Evolutionary conservation across 2,888 invertebrate species (phyloP).

Genomic region (Himalopsyche japonica): DNA sequence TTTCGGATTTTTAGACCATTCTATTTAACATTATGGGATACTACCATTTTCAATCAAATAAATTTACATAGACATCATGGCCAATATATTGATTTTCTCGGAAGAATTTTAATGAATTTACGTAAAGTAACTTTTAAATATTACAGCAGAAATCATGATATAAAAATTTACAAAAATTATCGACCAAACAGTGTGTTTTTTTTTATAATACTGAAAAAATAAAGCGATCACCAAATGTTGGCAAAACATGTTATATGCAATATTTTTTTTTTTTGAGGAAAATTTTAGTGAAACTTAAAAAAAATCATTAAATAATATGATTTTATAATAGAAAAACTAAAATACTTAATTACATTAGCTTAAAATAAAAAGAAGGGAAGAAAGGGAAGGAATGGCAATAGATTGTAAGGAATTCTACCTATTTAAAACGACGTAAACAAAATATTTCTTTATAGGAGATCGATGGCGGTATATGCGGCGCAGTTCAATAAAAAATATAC

Average conservation of each 20-base stretch:
- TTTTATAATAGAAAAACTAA: conserved; percentile 3
- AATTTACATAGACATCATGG: not conserved
- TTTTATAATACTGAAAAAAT: not conserved
- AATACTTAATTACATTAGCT: conserved; percentile 5
- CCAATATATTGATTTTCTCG: not conserved
- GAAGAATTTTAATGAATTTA: not conserved
- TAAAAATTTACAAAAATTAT: not conserved
- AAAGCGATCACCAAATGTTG: not conserved
- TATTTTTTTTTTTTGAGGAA: not conserved
- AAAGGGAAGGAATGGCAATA: conserved; percentile 30
- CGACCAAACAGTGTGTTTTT: not conserved
- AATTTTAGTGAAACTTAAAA: not conserved
- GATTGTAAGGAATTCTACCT: conserved; percentile 27
- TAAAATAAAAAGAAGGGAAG: conserved; percentile 9
- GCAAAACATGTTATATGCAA: not conserved
- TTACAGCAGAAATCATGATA: not conserved
- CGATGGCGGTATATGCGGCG: conserved; percentile 4
- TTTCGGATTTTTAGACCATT: not conserved
- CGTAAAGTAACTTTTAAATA: not conserved
- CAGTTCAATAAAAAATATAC: not conserved
- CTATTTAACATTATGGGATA: not conserved
- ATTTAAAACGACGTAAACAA: conserved; percentile 5
- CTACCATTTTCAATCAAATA: not conserved
- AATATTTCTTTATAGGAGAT: conserved; percentile 13
- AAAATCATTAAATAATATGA: conserved; percentile 5